Evolutionary conservation across 2,888 invertebrate genomes (phyloP).

Genomic region (Lasioglossum lativentre): DNA sequence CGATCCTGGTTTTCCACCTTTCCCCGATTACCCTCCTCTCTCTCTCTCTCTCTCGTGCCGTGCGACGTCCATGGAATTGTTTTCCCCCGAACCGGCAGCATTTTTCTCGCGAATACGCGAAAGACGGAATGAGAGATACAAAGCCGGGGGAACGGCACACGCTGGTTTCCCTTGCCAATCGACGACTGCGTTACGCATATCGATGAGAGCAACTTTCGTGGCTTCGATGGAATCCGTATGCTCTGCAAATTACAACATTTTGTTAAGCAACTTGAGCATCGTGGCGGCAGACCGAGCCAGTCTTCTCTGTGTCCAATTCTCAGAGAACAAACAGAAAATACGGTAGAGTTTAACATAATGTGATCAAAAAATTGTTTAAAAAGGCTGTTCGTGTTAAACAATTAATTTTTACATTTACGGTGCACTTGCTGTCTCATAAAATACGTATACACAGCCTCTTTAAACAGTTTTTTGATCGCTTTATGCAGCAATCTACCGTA

Average conservation of each 20-base stretch:
- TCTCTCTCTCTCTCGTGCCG: slow-evolving; percentile 18
- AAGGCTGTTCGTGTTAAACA: too few species aligned
- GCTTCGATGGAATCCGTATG: background rate
- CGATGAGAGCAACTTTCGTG: slow-evolving; percentile 44
- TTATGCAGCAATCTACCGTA: too few species aligned
- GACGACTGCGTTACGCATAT: slow-evolving; percentile 56
- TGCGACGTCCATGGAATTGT: slow-evolving; percentile 61
- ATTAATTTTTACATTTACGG: too few species aligned
- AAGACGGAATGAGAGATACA: slow-evolving; percentile 11
- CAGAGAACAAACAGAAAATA: too few species aligned
- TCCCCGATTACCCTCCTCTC: slow-evolving; percentile 12
- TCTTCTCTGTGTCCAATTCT: too few species aligned
- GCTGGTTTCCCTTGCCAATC: slow-evolving; percentile 52
- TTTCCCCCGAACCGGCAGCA: slow-evolving; percentile 54
- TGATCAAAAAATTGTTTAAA: too few species aligned
- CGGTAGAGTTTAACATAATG: too few species aligned
- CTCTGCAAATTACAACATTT: background rate
- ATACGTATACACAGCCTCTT: too few species aligned
- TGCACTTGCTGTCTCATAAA: too few species aligned
- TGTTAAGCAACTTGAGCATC: background rate
- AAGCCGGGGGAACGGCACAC: slow-evolving; percentile 5
- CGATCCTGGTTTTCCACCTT: slow-evolving; percentile 56
- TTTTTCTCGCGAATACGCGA: slow-evolving; percentile 53
- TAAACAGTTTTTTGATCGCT: too few species aligned
- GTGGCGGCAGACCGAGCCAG: background rate